Evolutionary conservation across 2,113 vertebrate species (phyloP), one percentile per base, ranked within the genome.

Genomic region (Pavo muticus): DNA sequence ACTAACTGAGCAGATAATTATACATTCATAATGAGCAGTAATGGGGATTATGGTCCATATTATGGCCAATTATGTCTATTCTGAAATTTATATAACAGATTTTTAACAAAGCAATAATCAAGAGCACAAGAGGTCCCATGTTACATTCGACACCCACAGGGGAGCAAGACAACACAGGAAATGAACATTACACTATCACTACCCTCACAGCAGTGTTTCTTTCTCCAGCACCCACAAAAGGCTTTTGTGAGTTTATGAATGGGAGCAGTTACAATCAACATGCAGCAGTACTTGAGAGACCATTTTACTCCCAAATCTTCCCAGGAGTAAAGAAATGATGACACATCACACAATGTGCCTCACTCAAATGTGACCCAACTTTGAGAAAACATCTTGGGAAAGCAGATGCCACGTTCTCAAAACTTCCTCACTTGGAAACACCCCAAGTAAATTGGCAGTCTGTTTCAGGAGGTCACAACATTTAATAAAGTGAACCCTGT

Each of bases 1-100:
- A 48, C 68, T 77, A 68, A 68, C 24, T 77, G 64, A 92, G 65
- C 5, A 70, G 61, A 90, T 65, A 96, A 94, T 87, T 83, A 73
- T 14, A 87, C 37, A 77, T 74, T 87, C 79, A 75, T 75, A 95
- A 77, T 40, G 25, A 82, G 54, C 35, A 79, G 24, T 76, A 89
- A 90, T 79, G 52, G 52, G 50, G 64, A 87, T 94, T 91, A 78
- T 39, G 56, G 48, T 68, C 47, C 74, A 45, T 60, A 54, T 92
- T 82, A 85, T 54, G 68, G 45, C 78, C 39, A 80, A 37, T 88
- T 94, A 91, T 72, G 64, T 48, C n/a, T 63, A 54, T 60, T 88
- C 70, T 86, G 39, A 76, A 74, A 70, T 50, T 59, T 71, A 29
- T 32, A 21, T 68, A 76, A 54, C 15, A 72, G 52, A 32, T 60